Conservation (phyloP, 2,888 invertebrate genomes). For the Scelioninae gen. 1 region DNA sequence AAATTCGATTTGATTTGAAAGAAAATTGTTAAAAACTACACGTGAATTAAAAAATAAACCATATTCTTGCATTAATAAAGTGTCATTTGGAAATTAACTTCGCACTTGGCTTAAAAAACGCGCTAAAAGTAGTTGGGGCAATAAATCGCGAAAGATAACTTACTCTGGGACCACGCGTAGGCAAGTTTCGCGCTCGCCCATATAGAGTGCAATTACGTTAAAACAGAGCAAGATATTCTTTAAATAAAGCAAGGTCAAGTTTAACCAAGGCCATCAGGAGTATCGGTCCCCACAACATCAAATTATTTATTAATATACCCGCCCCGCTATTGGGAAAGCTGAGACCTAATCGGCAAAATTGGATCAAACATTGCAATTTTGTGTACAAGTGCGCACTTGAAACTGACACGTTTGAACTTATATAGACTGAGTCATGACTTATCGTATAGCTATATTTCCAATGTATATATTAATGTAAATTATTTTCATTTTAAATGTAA, state of each 20-base stretch:
- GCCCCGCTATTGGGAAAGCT: slow-evolving; percentile 45
- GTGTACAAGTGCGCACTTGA: slow-evolving; percentile 15
- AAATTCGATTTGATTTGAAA: slow-evolving; percentile 2
- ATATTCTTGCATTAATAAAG: slow-evolving; percentile 17
- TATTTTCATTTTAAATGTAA: no score
- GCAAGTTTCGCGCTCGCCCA: slow-evolving; percentile 30
- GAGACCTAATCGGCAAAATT: slow-evolving; percentile 51
- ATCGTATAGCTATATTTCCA: background rate
- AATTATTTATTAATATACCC: slow-evolving; percentile 61
- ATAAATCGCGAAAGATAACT: slow-evolving; percentile 54
- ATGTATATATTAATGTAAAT: background rate
- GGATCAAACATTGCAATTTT: slow-evolving; percentile 33
- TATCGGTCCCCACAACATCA: slow-evolving; percentile 51
- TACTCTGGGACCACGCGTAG: slow-evolving; percentile 38
- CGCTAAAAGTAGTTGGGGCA: slow-evolving; percentile 30
- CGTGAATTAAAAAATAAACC: background rate
- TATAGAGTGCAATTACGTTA: slow-evolving; percentile 54
- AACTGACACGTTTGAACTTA: slow-evolving; percentile 1
- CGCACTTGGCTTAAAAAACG: slow-evolving; percentile 52
- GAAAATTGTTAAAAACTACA: slow-evolving; percentile 11
- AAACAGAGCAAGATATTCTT: slow-evolving; percentile 41
- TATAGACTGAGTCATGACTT: background rate
- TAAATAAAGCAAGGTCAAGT: slow-evolving; percentile 61
- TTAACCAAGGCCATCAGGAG: slow-evolving; percentile 54
- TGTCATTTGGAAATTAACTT: slow-evolving; percentile 31